Percentiles rank a stretch among this genome's conserved stretches.
Evolutionary conservation across 2,888 invertebrate genomes (phyloP).

Genomic region (Agrotis exclamationis): DNA sequence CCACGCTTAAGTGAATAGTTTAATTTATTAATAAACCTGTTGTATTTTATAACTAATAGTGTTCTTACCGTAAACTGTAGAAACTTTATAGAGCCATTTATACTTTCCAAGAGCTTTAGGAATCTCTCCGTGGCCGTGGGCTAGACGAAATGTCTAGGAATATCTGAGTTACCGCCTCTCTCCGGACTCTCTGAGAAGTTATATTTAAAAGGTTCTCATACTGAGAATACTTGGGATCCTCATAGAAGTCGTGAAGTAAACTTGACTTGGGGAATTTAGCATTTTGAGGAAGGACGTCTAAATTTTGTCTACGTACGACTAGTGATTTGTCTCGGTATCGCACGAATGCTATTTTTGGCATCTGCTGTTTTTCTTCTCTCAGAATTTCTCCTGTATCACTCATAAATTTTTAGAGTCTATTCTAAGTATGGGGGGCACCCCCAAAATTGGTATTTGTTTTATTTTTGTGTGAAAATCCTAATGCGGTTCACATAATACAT

Average conservation of each 20-base stretch:
- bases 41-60: not conserved
- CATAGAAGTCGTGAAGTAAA: not conserved
- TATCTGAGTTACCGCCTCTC: not conserved
- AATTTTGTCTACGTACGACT: too few relatives aligned
- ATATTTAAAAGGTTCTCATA: conserved; percentile 6
- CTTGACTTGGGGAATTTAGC: not conserved
- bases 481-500: too few relatives aligned
- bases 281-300: not conserved
- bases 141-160: not conserved
- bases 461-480: too few relatives aligned
- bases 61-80: not conserved
- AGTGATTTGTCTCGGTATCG: too few relatives aligned
- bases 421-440: too few relatives aligned
- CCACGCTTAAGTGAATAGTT: too few relatives aligned
- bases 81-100: not conserved
- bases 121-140: not conserved
- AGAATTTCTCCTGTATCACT: too few relatives aligned
- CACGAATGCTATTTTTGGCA: too few relatives aligned
- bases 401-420: too few relatives aligned
- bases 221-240: not conserved
- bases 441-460: too few relatives aligned
- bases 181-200: not conserved
- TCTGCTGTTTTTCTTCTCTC: too few relatives aligned
- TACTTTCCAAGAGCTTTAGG: not conserved
- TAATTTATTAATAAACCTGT: too few relatives aligned